These are phyloP conservation scores for Cyrtodaria siliqua DNA, from an alignment of 2,888 invertebrate genomes.

Conservation along the genomic window DNA sequence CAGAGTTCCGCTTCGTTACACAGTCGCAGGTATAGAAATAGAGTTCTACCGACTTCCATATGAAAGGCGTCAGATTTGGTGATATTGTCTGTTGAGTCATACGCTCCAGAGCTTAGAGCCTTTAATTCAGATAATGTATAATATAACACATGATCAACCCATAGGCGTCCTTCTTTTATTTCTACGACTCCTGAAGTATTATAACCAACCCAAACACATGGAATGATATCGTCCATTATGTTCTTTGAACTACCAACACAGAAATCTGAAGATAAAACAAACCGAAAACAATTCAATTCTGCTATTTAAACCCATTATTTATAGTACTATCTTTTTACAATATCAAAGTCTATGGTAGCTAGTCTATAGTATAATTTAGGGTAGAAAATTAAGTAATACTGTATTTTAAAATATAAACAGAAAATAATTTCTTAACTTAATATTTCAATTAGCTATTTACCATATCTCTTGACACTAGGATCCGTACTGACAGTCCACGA, in stretches of 20 bases:
- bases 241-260: conserved; percentile 50
- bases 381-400: too few species aligned
- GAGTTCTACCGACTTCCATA: conserved; percentile 67
- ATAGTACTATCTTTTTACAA: too few species aligned
- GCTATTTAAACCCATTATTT: too few species aligned
- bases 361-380: too few species aligned
- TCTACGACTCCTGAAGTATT: conserved; percentile 51
- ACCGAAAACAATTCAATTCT: too few species aligned
- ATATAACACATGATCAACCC: conserved; percentile 28
- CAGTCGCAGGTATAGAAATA: conserved; percentile 57
- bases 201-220: conserved; percentile 53
- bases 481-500: conserved; percentile 58
- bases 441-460: too few species aligned
- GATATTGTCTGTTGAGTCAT: conserved; percentile 14
- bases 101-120: conserved; percentile 26
- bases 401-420: too few species aligned
- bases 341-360: too few species aligned
- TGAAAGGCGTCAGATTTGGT: conserved; percentile 29
- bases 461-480: conserved; percentile 58
- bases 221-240: conserved; percentile 51
- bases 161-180: conserved; percentile 49
- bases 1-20: conserved; percentile 68
- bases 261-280: conserved; percentile 52
- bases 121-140: conserved; percentile 42
- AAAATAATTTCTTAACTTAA: too few species aligned